phyloP scores from a whole-genome alignment of 2,888 invertebrate species.

The Leucophenga montana region DNA sequence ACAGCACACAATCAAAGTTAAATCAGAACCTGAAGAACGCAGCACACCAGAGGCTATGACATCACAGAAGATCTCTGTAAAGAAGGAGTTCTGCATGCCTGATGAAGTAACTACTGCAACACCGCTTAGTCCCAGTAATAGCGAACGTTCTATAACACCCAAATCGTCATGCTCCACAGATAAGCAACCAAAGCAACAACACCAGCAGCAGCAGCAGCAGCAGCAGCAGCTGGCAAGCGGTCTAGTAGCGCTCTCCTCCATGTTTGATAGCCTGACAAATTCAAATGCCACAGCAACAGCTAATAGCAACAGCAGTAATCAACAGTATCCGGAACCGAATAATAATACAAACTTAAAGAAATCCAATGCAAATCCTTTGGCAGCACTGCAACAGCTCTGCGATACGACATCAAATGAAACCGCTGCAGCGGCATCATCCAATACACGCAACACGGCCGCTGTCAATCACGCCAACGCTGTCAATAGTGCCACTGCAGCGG shows the following conservation, averaged over 20 bases:
- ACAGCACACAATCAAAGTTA: slow-evolving; percentile 56
- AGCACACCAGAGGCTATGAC: no score
- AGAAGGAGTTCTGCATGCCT: slow-evolving; percentile 71
- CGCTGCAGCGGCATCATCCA: slow-evolving; percentile 68
- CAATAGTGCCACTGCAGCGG: slow-evolving; percentile 12
- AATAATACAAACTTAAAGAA: slow-evolving; percentile 54
- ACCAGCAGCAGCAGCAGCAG: slow-evolving; percentile 55
- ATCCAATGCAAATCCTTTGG: slow-evolving; percentile 86
- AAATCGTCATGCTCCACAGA: slow-evolving; percentile 75
- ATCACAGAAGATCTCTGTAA: slow-evolving; percentile 71
- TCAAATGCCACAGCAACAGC: slow-evolving; percentile 31
- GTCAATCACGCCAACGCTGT: slow-evolving; percentile 29
- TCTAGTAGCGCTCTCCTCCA: slow-evolving; percentile 88
- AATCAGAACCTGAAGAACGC: slow-evolving; percentile 66
- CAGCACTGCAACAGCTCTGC: slow-evolving; percentile 95
- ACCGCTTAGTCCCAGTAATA: slow-evolving; percentile 79
- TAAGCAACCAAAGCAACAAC: slow-evolving; percentile 68
- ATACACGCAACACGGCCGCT: slow-evolving; percentile 56
- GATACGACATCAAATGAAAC: slow-evolving; percentile 82
- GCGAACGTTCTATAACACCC: slow-evolving; percentile 85
- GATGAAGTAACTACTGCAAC: slow-evolving; percentile 21
- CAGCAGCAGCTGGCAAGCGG: slow-evolving; percentile 72
- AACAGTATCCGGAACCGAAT: slow-evolving; percentile 35
- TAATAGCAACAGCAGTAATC: background rate
- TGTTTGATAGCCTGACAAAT: slow-evolving; percentile 85